phyloP scores from a whole-genome alignment of 2,888 invertebrate species.

The Nemotelus pantherinus region DNA sequence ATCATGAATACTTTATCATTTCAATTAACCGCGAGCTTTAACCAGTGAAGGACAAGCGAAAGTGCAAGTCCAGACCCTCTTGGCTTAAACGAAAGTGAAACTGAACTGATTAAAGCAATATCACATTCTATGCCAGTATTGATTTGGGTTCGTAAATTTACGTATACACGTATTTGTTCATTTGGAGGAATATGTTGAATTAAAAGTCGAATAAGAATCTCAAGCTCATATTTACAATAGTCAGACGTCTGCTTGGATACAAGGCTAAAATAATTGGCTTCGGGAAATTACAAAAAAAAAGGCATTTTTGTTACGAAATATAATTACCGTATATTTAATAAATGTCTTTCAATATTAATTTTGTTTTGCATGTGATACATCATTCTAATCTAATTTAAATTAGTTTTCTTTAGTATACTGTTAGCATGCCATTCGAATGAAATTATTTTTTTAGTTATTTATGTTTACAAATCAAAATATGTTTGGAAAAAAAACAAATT shows the following conservation, averaged over 20 bases:
- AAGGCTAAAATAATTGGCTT: background rate
- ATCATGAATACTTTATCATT: constrained; percentile 13
- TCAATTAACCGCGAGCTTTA: background rate
- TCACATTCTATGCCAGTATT: background rate
- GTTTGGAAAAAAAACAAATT: too few species aligned
- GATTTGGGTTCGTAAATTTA: background rate
- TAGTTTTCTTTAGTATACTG: constrained; percentile 4
- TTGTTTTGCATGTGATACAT: background rate
- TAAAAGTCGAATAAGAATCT: too few species aligned
- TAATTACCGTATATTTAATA: constrained; percentile 25
- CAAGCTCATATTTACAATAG: too few species aligned
- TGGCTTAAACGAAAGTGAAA: background rate
- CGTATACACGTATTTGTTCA: too few species aligned
- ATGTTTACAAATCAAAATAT: background rate
- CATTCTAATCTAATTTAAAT: background rate
- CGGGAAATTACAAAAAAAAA: background rate
- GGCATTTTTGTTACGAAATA: constrained; percentile 20
- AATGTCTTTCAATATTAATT: constrained; percentile 38
- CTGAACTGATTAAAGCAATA: background rate
- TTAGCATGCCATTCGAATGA: background rate
- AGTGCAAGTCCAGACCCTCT: constrained; percentile 7
- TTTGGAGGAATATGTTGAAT: too few species aligned
- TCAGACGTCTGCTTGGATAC: too few species aligned
- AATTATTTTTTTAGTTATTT: background rate
- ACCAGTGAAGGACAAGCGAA: constrained; percentile 25